These are phyloP conservation scores for Agelas oroides DNA, from an alignment of 37 sponge, comb jelly and placozoan genomes.

Conservation along the genomic window DNA sequence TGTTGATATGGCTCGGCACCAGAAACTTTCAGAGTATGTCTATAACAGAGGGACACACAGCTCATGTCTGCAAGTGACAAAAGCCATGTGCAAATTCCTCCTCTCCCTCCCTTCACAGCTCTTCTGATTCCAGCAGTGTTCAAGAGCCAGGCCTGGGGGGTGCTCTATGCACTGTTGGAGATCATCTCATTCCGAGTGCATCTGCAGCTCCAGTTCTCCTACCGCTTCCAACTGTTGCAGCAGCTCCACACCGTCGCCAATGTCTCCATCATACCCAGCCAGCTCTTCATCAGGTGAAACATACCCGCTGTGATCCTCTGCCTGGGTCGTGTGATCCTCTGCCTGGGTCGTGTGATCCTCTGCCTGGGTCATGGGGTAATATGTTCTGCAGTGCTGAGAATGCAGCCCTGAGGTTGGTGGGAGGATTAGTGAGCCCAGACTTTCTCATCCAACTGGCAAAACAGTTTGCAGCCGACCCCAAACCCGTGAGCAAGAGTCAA, in stretches of 20 bases:
- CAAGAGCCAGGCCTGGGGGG: slow-evolving; percentile 69
- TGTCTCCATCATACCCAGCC: slow-evolving; percentile 70
- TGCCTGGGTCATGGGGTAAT: too few relatives aligned
- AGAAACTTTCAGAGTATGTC: slow-evolving; percentile 69
- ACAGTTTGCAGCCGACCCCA: slow-evolving; percentile 55
- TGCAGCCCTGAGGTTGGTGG: slow-evolving; percentile 60
- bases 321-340: background rate
- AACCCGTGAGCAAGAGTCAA: slow-evolving; percentile 45
- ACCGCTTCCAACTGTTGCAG: slow-evolving; percentile 64
- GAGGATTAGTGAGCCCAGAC: slow-evolving; percentile 48
- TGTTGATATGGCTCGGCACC: slow-evolving; percentile 74
- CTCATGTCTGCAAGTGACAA: too few relatives aligned
- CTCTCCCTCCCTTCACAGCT: slow-evolving; percentile 29
- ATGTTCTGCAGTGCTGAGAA: slow-evolving; percentile 59
- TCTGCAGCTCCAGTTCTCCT: slow-evolving; percentile 59
- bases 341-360: too few relatives aligned
- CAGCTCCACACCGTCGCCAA: slow-evolving; percentile 66
- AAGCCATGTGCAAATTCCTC: too few relatives aligned
- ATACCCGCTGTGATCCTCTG: background rate
- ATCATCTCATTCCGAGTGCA: slow-evolving; percentile 75
- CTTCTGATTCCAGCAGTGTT: slow-evolving; percentile 68
- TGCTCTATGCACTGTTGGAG: slow-evolving; percentile 76
- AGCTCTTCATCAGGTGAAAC: slow-evolving; percentile 65
- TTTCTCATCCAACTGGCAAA: slow-evolving; percentile 73
- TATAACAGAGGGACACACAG: too few relatives aligned